phyloP scores from a whole-genome alignment of 2,113 vertebrate genomes.

The Dasypus novemcinctus region DNA sequence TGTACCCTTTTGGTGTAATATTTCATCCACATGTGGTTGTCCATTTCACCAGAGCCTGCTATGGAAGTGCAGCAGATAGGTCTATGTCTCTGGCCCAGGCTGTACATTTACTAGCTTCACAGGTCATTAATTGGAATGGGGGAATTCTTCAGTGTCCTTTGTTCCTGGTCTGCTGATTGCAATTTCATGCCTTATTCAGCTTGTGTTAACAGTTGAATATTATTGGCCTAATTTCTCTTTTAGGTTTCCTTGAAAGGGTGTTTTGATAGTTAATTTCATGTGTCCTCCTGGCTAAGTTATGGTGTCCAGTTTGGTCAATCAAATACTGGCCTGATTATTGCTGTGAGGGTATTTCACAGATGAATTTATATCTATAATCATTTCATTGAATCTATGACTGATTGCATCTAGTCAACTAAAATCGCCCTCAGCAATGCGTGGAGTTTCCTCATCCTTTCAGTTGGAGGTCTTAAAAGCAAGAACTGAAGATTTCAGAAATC shows the following conservation, averaged over 20 bases:
- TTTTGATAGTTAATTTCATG: too few relatives aligned
- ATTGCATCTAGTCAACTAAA: too few relatives aligned
- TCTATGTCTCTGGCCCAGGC: not conserved
- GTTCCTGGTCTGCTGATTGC: not conserved
- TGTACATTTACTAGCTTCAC: not conserved
- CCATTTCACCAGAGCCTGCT: not conserved
- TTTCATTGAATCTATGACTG: too few relatives aligned
- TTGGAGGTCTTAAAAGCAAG: too few relatives aligned
- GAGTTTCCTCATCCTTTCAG: too few relatives aligned
- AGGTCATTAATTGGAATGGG: not conserved
- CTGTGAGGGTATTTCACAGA: too few relatives aligned
- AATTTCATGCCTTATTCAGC: not conserved
- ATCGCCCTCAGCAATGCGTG: too few relatives aligned
- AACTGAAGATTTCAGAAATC: too few relatives aligned
- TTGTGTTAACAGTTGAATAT: not conserved
- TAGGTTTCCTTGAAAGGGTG: not conserved
- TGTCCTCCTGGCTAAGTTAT: too few relatives aligned
- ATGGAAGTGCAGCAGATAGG: not conserved
- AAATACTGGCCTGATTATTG: too few relatives aligned
- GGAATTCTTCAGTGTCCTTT: not conserved
- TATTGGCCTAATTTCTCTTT: not conserved
- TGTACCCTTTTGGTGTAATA: not conserved
- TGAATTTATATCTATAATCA: too few relatives aligned
- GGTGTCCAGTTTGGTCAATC: too few relatives aligned
- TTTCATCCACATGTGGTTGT: not conserved